These are phyloP conservation scores for Cavia aperea DNA, from an alignment of 2,113 vertebrate species.

Conservation along the genomic window DNA sequence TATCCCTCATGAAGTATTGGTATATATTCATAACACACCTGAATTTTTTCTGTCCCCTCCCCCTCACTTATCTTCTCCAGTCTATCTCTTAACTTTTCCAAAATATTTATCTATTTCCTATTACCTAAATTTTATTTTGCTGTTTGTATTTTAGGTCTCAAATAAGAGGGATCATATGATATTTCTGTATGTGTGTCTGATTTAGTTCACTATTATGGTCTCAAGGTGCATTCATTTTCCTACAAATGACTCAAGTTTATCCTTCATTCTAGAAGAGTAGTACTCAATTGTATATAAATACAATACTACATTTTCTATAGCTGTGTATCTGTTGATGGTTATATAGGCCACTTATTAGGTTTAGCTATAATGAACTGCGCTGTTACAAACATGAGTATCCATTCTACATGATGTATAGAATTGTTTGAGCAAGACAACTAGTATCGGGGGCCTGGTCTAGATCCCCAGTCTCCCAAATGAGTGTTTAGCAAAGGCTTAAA, in stretches of 20 bases:
- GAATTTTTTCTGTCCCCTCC: neutral
- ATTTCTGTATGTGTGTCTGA: neutral
- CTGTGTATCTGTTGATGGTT: neutral
- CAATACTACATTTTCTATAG: too few species aligned
- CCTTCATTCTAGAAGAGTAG: neutral
- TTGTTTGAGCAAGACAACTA: neutral
- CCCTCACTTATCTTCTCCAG: neutral
- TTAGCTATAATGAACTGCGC: neutral
- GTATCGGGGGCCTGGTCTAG: too few species aligned
- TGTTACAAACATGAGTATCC: neutral
- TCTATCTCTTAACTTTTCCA: neutral
- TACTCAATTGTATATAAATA: neutral
- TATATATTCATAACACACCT: neutral
- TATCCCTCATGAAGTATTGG: neutral
- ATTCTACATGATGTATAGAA: neutral
- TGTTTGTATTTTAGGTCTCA: neutral
- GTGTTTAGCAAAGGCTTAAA: too few species aligned
- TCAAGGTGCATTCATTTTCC: neutral
- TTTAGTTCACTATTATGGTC: neutral
- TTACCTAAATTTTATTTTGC: neutral
- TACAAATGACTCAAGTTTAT: neutral
- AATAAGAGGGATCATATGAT: neutral
- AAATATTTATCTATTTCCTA: neutral
- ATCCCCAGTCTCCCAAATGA: too few species aligned
- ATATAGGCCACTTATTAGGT: neutral